Percentiles rank a stretch among this genome's conserved stretches.
These are phyloP conservation scores for Pagetopsis macropterus DNA, from an alignment of 2,797 vertebrate genomes.

Conservation along the genomic window DNA sequence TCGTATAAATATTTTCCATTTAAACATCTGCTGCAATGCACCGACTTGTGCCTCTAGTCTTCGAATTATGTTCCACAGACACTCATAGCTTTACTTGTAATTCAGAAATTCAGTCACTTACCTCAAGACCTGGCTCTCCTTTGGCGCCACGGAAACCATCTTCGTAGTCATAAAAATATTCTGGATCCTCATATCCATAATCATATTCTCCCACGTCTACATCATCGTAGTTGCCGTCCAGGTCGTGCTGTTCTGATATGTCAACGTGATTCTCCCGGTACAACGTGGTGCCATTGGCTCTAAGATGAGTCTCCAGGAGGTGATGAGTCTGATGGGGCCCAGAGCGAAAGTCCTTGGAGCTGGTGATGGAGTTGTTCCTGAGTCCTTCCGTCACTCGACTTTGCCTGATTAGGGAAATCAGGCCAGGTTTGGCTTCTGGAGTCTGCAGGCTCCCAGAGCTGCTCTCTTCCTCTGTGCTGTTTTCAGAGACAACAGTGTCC, in stretches of 20 bases:
- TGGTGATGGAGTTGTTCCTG: constrained; percentile 63
- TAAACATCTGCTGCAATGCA: constrained; percentile 28
- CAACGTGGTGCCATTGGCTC: constrained; percentile 82
- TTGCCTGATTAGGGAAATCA: constrained; percentile 69
- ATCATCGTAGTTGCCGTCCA: constrained; percentile 83
- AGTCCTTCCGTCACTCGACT: constrained; percentile 74
- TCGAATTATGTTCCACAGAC: constrained; percentile 15
- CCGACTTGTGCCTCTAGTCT: constrained; percentile 41
- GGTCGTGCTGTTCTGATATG: constrained; percentile 77
- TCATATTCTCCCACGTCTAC: constrained; percentile 86
- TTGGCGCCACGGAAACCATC: constrained; percentile 88
- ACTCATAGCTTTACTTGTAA: constrained; percentile 13
- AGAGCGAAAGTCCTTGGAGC: constrained; percentile 41
- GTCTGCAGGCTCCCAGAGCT: constrained; percentile 54
- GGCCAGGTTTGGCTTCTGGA: constrained; percentile 57
- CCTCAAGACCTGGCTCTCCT: constrained; percentile 93
- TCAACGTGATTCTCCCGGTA: constrained; percentile 83
- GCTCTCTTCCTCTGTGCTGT: constrained; percentile 71
- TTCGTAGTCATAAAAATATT: constrained; percentile 88
- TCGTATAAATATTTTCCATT: constrained; percentile 51
- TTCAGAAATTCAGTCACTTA: constrained; percentile 83
- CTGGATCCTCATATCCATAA: constrained; percentile 90
- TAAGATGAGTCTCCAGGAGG: constrained; percentile 72
- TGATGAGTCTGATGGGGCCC: constrained; percentile 61
- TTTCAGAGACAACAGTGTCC: constrained; percentile 59